A percentile compares a stretch with the other conserved stretches of the same genome.
These are phyloP conservation scores for Thaumatotibia leucotreta DNA, from an alignment of 1,140 invertebrate species.

Conservation along the genomic window DNA sequence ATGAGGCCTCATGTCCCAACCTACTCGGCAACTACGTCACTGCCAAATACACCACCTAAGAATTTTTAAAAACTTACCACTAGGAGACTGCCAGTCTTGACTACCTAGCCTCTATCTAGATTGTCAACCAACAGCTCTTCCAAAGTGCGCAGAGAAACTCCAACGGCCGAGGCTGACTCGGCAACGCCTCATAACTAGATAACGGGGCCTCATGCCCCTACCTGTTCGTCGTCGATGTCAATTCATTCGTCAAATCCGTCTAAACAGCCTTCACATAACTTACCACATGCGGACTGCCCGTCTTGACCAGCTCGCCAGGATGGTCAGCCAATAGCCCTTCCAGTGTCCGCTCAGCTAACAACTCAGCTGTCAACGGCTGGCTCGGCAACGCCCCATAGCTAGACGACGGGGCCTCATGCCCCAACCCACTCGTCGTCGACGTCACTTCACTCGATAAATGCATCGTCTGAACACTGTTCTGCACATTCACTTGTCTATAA, in stretches of 20 bases:
- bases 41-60: too few relatives aligned
- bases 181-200: conserved; percentile 58
- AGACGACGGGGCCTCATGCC: conserved; percentile 67
- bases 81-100: conserved; percentile 95
- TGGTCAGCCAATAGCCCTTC: conserved; percentile 91
- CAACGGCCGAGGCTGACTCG: too few relatives aligned
- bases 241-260: too few relatives aligned
- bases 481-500: conserved; percentile 26
- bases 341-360: conserved; percentile 88
- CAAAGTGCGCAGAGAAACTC: too few relatives aligned
- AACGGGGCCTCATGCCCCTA: conserved; percentile 71
- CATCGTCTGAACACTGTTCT: conserved; percentile 68
- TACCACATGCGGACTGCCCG: conserved; percentile 93
- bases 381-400: conserved; percentile 67
- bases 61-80: too few relatives aligned
- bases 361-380: conserved; percentile 85
- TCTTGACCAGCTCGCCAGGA: conserved; percentile 94
- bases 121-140: conserved; percentile 90
- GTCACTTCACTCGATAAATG: conserved; percentile 83
- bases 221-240: too few relatives aligned
- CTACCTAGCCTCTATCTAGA: conserved; percentile 93
- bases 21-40: conserved; percentile 81
- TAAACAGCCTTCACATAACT: conserved; percentile 40
- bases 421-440: conserved; percentile 79
- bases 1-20: conserved; percentile 70